Evolutionary conservation across 2,888 invertebrate species (phyloP).

Genomic region (Zeuzera pyrina): DNA sequence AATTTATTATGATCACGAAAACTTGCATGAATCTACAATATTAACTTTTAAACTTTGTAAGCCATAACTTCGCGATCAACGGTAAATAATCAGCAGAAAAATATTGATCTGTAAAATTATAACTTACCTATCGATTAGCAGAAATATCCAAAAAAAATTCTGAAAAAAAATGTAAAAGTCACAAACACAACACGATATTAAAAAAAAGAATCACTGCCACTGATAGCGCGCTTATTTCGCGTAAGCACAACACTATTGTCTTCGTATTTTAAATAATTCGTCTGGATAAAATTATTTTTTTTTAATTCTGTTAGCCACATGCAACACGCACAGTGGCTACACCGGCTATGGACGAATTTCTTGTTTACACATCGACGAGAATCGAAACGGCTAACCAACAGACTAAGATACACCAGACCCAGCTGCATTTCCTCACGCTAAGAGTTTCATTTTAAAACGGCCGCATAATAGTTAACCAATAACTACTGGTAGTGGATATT

Average conservation of each 20-base stretch:
- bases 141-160: too few species aligned
- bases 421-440: slow-evolving; percentile 44
- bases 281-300: slow-evolving; percentile 11
- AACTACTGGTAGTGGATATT: slow-evolving; percentile 19
- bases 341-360: slow-evolving; percentile 56
- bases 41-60: too few species aligned
- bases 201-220: slow-evolving; percentile 43
- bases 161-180: too few species aligned
- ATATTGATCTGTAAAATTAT: too few species aligned
- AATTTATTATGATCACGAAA: slow-evolving; percentile 25
- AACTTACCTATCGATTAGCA: too few species aligned
- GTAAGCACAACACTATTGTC: slow-evolving; percentile 24
- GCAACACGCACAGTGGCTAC: slow-evolving; percentile 50
- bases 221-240: slow-evolving; percentile 36
- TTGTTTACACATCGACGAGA: slow-evolving; percentile 47
- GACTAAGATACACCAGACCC: slow-evolving; percentile 36
- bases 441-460: slow-evolving; percentile 38
- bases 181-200: slow-evolving; percentile 20
- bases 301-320: slow-evolving; percentile 42
- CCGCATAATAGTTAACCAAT: slow-evolving; percentile 39
- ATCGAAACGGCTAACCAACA: slow-evolving; percentile 37
- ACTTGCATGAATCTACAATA: slow-evolving; percentile 30
- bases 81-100: too few species aligned
- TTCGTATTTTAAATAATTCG: slow-evolving; percentile 10
- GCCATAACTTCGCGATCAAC: slow-evolving; percentile 23